phyloP scores from a whole-genome alignment of 1,140 invertebrate genomes.

The Drosophila mayri region DNA sequence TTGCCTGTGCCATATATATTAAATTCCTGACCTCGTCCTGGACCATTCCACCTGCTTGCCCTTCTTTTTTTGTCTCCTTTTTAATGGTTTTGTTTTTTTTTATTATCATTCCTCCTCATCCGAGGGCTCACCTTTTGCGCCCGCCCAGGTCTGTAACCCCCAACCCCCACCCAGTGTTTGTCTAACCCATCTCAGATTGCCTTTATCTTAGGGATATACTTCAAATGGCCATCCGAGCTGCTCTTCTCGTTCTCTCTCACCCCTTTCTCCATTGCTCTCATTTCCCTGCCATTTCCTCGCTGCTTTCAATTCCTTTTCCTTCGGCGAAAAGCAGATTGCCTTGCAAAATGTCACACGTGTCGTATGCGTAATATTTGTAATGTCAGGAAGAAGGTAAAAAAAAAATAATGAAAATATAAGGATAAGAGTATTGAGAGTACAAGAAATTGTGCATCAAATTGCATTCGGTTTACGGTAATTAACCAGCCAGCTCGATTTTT shows the following conservation, averaged over 20 bases:
- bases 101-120: constrained; percentile 41
- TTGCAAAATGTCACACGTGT: constrained; percentile 40
- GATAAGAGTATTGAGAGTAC: not conserved
- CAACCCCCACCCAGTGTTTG: constrained; percentile 11
- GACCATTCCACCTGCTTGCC: not conserved
- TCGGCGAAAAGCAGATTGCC: not conserved
- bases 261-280: not conserved
- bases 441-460: not conserved
- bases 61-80: constrained; percentile 1
- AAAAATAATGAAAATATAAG: too few relatives aligned
- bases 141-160: too few relatives aligned
- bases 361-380: constrained; percentile 46
- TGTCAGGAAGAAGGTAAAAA: not conserved
- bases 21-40: constrained; percentile 19
- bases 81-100: constrained; percentile 48
- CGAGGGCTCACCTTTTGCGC: constrained; percentile 18
- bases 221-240: constrained; percentile 47
- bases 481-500: not conserved
- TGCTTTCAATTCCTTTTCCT: not conserved
- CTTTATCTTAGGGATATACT: constrained; percentile 51
- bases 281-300: not conserved
- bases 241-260: not conserved
- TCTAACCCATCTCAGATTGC: constrained; percentile 48
- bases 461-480: constrained; percentile 16
- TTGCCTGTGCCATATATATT: constrained; percentile 18